Evolutionary conservation across 2,797 vertebrate genomes (phyloP), one percentile per base, ranked within the genome.

Genomic region (Florisuga fusca): DNA sequence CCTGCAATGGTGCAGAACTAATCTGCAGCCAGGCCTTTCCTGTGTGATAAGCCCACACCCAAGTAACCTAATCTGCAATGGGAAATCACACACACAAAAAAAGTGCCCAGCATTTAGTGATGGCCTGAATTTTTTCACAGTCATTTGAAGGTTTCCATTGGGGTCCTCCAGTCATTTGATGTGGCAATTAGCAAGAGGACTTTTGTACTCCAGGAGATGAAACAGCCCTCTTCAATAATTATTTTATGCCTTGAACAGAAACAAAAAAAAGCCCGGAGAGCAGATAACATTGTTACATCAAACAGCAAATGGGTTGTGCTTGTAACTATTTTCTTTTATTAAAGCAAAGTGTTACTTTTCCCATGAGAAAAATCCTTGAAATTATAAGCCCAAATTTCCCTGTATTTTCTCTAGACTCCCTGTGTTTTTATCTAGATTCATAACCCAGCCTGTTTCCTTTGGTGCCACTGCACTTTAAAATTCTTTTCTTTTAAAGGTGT

Each of bases 151-250:
- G 98, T 97, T 98, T 96, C 97, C 98, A 96, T 95, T 90, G 95
- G 98, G 97, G 89, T 98, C 97, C 97, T 97, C 97, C 95, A 81
- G 97, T 98, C 98, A 99, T 98, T 98, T 99, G 98, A 99, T 98
- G 98, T 99, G 98, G 98, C 98, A 98, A 98, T 99, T 99, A 99
- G 98, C 95, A 93, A 95, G 97, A 92, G 96, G 96, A 98, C 98
- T 98, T 98, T 98, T 98, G 98, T 98, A 97, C 95, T 97, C 96
- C 80, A 96, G 36, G 94, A 98, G 98, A 98, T 98, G 94, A 96
- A 95, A 97, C 97, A 89, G 96, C 97, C 97, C 97, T 98, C 98
- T 98, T 98, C 98, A 98, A 98, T 98, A 98, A 98, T 98, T 98
- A 98, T 98, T 98, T 98, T 98, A 98, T 97, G 98, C 93, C 88